phyloP scores from a whole-genome alignment of 2,888 invertebrate species.

The Allygus modestus region DNA sequence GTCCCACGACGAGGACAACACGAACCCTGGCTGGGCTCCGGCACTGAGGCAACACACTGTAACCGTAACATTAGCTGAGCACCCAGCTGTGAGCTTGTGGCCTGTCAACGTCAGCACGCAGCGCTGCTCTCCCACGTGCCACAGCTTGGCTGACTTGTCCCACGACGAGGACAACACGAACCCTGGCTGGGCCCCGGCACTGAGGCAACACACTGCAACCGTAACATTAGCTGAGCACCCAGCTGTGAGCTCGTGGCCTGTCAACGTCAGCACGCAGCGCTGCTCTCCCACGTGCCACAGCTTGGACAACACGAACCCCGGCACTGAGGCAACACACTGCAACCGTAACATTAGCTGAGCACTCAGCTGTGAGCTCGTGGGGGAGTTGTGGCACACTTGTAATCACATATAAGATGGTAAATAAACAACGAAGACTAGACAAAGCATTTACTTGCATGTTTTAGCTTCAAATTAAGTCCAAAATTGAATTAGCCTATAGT shows the following conservation, averaged over 20 bases:
- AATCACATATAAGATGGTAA: too few relatives aligned
- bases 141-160: conserved; percentile 93
- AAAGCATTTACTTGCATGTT: too few relatives aligned
- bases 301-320: conserved; percentile 83
- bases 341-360: conserved; percentile 68
- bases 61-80: conserved; percentile 68
- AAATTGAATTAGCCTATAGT: too few relatives aligned
- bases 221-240: too few relatives aligned
- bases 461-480: too few relatives aligned
- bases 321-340: conserved; percentile 77
- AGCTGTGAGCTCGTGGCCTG: conserved; percentile 89
- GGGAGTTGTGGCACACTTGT: too few relatives aligned
- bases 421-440: too few relatives aligned
- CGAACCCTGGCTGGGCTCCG: conserved; percentile 76
- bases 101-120: conserved; percentile 80
- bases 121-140: conserved; percentile 79
- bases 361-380: conserved; percentile 90
- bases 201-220: conserved; percentile 76
- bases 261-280: conserved; percentile 77
- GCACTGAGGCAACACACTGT: conserved; percentile 77
- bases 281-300: conserved; percentile 84
- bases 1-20: conserved; percentile 96
- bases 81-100: conserved; percentile 90
- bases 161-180: conserved; percentile 92
- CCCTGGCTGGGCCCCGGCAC: conserved; percentile 76